Base-by-base conservation (phyloP, 2,797 vertebrate species). In the Odontamblyopus lacepedii region DNA sequence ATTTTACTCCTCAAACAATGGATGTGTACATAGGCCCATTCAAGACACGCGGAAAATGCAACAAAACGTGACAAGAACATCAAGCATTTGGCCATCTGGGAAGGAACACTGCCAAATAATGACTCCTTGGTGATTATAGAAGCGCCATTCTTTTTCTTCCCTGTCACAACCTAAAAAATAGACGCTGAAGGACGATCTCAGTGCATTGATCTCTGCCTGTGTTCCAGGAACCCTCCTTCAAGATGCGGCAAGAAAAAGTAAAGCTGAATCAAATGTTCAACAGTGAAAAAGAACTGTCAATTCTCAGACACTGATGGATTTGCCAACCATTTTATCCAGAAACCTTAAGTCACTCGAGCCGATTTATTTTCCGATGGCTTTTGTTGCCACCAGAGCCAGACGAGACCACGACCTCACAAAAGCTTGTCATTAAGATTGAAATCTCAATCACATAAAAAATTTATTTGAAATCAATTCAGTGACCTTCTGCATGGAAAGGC, bases 1-100 rank as follows among this genome's bases (percentile, higher is more conserved):
- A 93, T 94, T 95, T 94, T 93, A 90, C 92, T 94, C 92, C 85
- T 93, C 93, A 95, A 94, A 95, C 93, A 95, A 92, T 91, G 88
- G 85, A 85, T 94, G 92, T 93, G 92, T 93, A 93, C 91, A 93
- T 87, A 93, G 91, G 90, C 88, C 88, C 91, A 88, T 92, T 92
- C 86, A 92, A 92, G 89, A 83, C 88, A 82, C 15, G 41, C 87
- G 82, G 86, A 91, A 92, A 93, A 92, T 73, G 87, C 90, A 93
- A 93, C 88, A 88, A 88, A 92, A 94, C 92, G 92, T 94, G 93
- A 95, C 91, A 91, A 89, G 92, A 94, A 92, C 90, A 91, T 92
- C 90, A 95, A 95, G 89, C 86, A 81, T 90, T 79, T 2, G 83
- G 87, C 92, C 92, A 92, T 94, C 92, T 93, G 92, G 87, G 91